Evolutionary conservation across 2,888 invertebrate genomes (phyloP), one percentile per base, ranked within the genome.

Genomic region (Pyrrhia umbra): DNA sequence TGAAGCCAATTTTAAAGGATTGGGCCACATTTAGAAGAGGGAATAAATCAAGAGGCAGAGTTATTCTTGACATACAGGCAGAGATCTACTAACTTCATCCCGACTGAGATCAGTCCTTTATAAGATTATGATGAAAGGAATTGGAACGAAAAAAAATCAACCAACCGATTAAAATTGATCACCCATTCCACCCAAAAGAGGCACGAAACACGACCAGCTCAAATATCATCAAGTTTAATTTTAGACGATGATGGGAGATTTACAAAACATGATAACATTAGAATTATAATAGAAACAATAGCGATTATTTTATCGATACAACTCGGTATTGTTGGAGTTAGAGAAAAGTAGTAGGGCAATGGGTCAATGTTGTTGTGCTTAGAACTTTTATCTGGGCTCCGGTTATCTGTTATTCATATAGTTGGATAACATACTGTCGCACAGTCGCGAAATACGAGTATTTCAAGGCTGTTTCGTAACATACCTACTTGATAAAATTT

Each of bases 371-470:
- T 47, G 55, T 27, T 45, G 0, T 25, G 30, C 15, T 50, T 39
- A 62, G 25, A 55, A 68, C 18, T 50, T 54, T 55, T 55, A 66
- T 62, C 50, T 46, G n/a, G 23, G 15, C 27, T 13, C 0, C 8
- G 1, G 20, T 25, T 50, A 52, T 68, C 63, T 30, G 34, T 18
- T n/a, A 15, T 37, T 18, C 16, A 6, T 60, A 10, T 25, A 18
- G 50, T 58, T 43, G 52, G 23, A 25, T 34, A n/a, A 49, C 15
- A 42, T 54, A 46, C n/a, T 27, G 46, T 51, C 25, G 46, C 45
- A 23, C 43, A 55, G 18, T 34, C 68, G 68, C 27, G 68, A 62
- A 63, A 68, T 55, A 30, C 8, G 56, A 51, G 56, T n/a, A 13
- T 18, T 37, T 45, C 21, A 1, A 21, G n/a, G 18, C 13, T 68